These are phyloP conservation scores for Dexiosoma caninum DNA, from an alignment of 2,888 invertebrate species.

Conservation along the genomic window DNA sequence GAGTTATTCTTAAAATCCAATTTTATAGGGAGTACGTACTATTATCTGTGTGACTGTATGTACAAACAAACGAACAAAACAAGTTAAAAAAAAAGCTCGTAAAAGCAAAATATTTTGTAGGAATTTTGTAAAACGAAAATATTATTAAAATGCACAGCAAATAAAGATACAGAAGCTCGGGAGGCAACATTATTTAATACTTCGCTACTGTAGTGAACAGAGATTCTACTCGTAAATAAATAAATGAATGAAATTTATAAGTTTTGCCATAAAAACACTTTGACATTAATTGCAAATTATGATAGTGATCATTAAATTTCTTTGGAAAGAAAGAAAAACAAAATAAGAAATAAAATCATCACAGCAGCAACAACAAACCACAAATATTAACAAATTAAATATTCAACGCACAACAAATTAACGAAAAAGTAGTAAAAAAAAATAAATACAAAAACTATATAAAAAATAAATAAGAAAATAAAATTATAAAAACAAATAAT, in stretches of 20 bases:
- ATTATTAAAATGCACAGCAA: neutral
- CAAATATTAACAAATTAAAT: slow-evolving; percentile 43
- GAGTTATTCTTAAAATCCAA: no score
- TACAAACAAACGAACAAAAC: no score
- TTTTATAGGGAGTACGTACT: no score
- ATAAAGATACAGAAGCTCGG: slow-evolving; percentile 21
- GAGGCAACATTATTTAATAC: slow-evolving; percentile 1
- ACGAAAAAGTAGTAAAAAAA: slow-evolving; percentile 29
- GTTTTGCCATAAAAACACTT: slow-evolving; percentile 54
- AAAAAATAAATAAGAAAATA: slow-evolving; percentile 19
- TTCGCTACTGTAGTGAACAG: slow-evolving; percentile 30
- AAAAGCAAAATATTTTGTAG: neutral
- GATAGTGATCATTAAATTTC: slow-evolving; percentile 59
- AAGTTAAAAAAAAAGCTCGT: no score
- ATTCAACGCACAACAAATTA: slow-evolving; percentile 61
- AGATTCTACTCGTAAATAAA: neutral
- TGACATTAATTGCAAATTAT: slow-evolving; percentile 66
- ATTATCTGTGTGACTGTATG: no score
- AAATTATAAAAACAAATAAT: slow-evolving; percentile 30
- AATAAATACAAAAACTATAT: slow-evolving; percentile 13
- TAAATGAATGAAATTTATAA: slow-evolving; percentile 50
- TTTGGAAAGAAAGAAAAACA: slow-evolving; percentile 38
- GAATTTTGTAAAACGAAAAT: neutral
- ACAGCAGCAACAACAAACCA: slow-evolving; percentile 12
- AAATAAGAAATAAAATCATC: slow-evolving; percentile 12